Base-by-base conservation (phyloP, 1,140 invertebrate genomes). In the Drosophila lacteicornis region DNA sequence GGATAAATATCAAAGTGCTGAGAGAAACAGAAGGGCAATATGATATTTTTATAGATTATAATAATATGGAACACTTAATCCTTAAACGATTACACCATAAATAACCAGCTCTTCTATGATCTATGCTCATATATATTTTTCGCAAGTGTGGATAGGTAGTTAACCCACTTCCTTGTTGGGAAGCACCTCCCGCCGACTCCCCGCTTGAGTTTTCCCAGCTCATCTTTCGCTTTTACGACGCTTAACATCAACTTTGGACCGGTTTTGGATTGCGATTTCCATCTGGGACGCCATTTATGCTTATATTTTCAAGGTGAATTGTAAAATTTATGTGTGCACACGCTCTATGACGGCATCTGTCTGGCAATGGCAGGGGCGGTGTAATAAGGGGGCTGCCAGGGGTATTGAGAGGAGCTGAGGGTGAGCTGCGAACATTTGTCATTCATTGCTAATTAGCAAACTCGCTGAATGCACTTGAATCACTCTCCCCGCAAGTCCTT, bases 361-460 rank as follows among this genome's bases (percentile, higher is more conserved):
- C 46, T 73, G 69, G 55, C 69, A 71, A 42, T 58, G 43, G 15
- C 53, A 73, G 22, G 53, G 51, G 45, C 19, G 15, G 22, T 12
- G 25, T 49, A 27, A 33, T 17, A 33, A 19, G 12, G 46, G n/a
- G n/a, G 30, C 22, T 25, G 22, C 22, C 22, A 25, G 22, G 22
- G 22, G 22, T 25, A 25, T 8, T 22, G 6, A 19, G 17, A 12
- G 47, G 38, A 19, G 51, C 12, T 59, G 65, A 38, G 63, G 53
- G 12, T 27, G 69, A 43, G 27, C 69, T 38, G 45, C 11, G 19
- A 50, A 71, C 66, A 73, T 60, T 73, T 73, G 69, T 73, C 69
- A 73, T 77, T 83, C 83, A 84, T 80, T 74, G 56, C 61, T 71
- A 88, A 80, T 87, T 83, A 78, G 66, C 33, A 78, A 87, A 84